Conservation (phyloP, 2,888 invertebrate species). For the Pterostichus madidus region DNA sequence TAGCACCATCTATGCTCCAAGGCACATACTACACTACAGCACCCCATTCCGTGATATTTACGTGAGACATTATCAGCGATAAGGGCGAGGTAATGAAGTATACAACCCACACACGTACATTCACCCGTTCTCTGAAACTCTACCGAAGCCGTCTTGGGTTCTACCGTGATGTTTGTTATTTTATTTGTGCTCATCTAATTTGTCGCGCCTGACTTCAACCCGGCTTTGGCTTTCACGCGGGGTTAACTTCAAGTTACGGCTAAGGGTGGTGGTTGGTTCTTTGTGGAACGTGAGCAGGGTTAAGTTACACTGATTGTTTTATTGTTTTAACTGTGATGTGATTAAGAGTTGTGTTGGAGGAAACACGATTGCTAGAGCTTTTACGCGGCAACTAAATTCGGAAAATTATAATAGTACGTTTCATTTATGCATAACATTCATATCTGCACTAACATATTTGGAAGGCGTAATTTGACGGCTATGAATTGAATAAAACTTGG, state of each 20-base stretch:
- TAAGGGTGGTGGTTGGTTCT: no score
- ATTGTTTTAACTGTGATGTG: neutral
- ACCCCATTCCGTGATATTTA: neutral
- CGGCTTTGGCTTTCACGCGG: no score
- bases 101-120: neutral
- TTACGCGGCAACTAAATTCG: no score
- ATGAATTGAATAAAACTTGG: no score
- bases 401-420: no score
- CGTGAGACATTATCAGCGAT: neutral
- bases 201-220: neutral
- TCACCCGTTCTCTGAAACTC: neutral
- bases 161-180: conserved; percentile 1
- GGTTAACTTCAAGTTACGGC: no score
- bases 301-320: conserved; percentile 5
- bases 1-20: no score
- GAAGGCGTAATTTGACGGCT: no score
- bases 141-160: neutral
- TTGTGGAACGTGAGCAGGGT: conserved; percentile 4
- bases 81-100: conserved; percentile 2
- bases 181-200: conserved; percentile 11
- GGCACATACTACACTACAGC: neutral
- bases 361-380: no score
- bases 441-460: no score
- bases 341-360: neutral
- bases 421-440: no score